Evolutionary conservation across 1,140 invertebrate genomes (phyloP), one percentile per base, ranked within the genome.

Genomic region (Orussus abietinus): DNA sequence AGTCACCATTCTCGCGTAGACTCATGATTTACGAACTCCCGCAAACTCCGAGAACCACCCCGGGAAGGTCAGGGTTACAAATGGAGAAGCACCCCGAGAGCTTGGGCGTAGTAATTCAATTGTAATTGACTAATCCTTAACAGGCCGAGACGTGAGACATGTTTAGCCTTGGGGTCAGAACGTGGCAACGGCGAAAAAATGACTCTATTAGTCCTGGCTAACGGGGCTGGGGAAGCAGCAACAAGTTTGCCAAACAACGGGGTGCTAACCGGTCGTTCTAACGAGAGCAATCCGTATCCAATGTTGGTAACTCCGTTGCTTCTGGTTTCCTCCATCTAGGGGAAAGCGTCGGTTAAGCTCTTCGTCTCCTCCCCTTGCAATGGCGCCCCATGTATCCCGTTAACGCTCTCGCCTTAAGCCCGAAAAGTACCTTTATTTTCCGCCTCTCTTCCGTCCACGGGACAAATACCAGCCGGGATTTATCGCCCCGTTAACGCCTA

Each of bases 31-130:
- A n/a, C n/a, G n/a, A n/a, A n/a, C n/a, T n/a, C n/a, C n/a, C n/a
- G n/a, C n/a, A n/a, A n/a, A n/a, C n/a, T n/a, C n/a, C n/a, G n/a
- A n/a, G n/a, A n/a, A n/a, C n/a, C n/a, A n/a, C n/a, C n/a, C n/a
- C n/a, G n/a, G n/a, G n/a, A n/a, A n/a, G n/a, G n/a, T n/a, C n/a
- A n/a, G n/a, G n/a, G n/a, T n/a, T n/a, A n/a, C n/a, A n/a, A n/a
- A n/a, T n/a, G n/a, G n/a, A n/a, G n/a, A n/a, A n/a, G n/a, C n/a
- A n/a, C n/a, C n/a, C n/a, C n/a, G n/a, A n/a, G n/a, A n/a, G n/a
- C n/a, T n/a, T n/a, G n/a, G n/a, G n/a, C n/a, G n/a, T n/a, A n/a
- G 65, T 70, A 70, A 73, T 73, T 72, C 63, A 66, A 70, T 66
- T 62, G 62, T 74, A 74, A 74, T 71, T 72, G 68, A 61, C 66